Base-by-base conservation (phyloP, 2,888 invertebrate species). In the Drosophila cracens region DNA sequence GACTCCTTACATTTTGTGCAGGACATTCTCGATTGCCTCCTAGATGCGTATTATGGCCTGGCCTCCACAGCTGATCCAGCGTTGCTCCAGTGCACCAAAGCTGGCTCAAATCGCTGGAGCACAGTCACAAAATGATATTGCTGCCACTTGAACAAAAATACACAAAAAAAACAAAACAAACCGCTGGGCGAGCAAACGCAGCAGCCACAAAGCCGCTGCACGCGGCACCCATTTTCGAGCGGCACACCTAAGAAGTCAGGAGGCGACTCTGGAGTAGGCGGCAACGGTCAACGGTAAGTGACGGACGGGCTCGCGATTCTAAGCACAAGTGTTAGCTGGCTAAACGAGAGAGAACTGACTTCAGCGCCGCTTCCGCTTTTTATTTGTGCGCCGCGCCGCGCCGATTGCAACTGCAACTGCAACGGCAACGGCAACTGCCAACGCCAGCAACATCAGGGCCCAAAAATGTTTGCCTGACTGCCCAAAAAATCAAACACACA, bases 341-440 rank as follows among this genome's bases (percentile, higher is more conserved):
- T 43, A 25, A 75, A 65, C 76, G 16, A 31, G 43, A 57, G 57
- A 46, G 46, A 57, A 40, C 57, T 57, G 57, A 31, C 21, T 57
- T 43, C 65, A 70, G 64, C 74, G 77, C 84, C 84, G 82, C 83
- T 90, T 91, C 91, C 89, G 91, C 83, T 83, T 83, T 81, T 81
- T 75, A 72, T 83, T 79, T 83, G 79, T 68, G 71, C 72, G 77
- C 70, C 81, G 74, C 69, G 71, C 83, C 74, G 87, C 87, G 82
- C 77, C 83, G 81, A 81, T 81, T 89, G 82, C 88, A 89, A 89
- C 85, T 85, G 82, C 77, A 74, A 74, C 83, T 74, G 88, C 88
- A 81, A 85, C 86, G 67, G 82, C 87, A 76, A 84, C 80, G 60
- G 76, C 80, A 81, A 66, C 70, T 64, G 70, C 53, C 65, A 74